Conservation (phyloP, 2,888 invertebrate genomes). For the Drosophila heteroneura region DNA sequence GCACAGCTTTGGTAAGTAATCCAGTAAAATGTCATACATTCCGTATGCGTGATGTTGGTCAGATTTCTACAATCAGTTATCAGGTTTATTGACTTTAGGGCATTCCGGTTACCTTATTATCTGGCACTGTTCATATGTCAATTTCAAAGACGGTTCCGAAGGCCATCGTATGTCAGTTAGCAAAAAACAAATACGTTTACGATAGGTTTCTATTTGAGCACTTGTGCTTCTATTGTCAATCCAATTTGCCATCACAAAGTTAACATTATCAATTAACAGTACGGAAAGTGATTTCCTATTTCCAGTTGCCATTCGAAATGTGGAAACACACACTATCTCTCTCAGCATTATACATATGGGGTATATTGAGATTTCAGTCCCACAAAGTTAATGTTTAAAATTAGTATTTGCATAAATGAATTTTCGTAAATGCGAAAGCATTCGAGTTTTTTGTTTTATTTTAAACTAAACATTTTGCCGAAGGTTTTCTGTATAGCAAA, state of each 20-base stretch:
- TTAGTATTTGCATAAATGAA: background rate
- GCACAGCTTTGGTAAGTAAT: conserved; percentile 83
- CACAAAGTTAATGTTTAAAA: background rate
- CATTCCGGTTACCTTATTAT: conserved; percentile 14
- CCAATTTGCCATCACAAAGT: conserved; percentile 61
- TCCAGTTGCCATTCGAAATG: conserved; percentile 32
- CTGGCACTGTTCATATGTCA: conserved; percentile 10
- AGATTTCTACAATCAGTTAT: conserved; percentile 13
- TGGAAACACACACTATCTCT: conserved; percentile 14
- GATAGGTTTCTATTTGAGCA: conserved; percentile 48
- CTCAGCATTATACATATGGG: background rate
- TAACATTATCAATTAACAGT: conserved; percentile 78
- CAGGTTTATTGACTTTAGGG: conserved; percentile 24
- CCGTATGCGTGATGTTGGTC: conserved; percentile 16
- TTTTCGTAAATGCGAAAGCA: background rate
- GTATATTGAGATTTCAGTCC: conserved; percentile 28
- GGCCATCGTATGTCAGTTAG: conserved; percentile 30
- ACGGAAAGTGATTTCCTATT: conserved; percentile 55
- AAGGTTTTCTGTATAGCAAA: background rate
- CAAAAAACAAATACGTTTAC: conserved; percentile 33
- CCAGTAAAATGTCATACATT: background rate
- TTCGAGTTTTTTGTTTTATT: background rate
- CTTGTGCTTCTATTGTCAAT: conserved; percentile 59
- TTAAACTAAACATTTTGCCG: background rate
- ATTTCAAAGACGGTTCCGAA: conserved; percentile 42